phyloP scores from a whole-genome alignment of 1,140 invertebrate species.

The Drosophila pandora region DNA sequence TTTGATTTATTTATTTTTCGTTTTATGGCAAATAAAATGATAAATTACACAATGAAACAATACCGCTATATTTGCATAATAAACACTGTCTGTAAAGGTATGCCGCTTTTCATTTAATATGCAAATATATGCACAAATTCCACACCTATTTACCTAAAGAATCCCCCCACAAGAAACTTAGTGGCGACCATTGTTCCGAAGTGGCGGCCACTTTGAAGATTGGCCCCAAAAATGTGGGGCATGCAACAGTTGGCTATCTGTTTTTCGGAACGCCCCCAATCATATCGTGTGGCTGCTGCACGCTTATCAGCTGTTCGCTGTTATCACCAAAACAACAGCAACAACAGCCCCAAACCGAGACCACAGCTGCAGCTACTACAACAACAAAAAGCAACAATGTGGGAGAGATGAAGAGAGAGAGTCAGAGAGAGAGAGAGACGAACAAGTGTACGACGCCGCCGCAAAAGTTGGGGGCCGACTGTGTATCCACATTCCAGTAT shows the following conservation, averaged over 20 bases:
- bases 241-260: conserved; percentile 47
- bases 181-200: conserved; percentile 11
- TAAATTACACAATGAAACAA: conserved; percentile 1
- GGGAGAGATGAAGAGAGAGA: conserved; percentile 47
- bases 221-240: conserved; percentile 48
- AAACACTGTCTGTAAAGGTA: neutral
- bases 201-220: conserved; percentile 42
- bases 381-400: conserved; percentile 22
- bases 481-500: conserved; percentile 53
- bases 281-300: conserved; percentile 34
- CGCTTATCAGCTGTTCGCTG: conserved; percentile 53
- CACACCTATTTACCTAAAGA: conserved; percentile 16
- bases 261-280: conserved; percentile 34
- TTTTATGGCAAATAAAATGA: conserved; percentile 1
- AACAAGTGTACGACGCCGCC: conserved; percentile 73
- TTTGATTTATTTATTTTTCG: neutral
- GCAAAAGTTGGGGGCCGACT: conserved; percentile 38
- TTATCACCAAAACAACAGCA: conserved; percentile 41
- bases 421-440: conserved; percentile 13
- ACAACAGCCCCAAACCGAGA: conserved; percentile 8
- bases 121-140: conserved; percentile 30
- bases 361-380: conserved; percentile 21
- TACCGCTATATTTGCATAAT: neutral
- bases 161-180: conserved; percentile 4
- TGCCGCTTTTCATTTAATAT: conserved; percentile 21